These are phyloP conservation scores for Trichechus manatus DNA, from an alignment of 2,113 vertebrate genomes.

Conservation along the genomic window DNA sequence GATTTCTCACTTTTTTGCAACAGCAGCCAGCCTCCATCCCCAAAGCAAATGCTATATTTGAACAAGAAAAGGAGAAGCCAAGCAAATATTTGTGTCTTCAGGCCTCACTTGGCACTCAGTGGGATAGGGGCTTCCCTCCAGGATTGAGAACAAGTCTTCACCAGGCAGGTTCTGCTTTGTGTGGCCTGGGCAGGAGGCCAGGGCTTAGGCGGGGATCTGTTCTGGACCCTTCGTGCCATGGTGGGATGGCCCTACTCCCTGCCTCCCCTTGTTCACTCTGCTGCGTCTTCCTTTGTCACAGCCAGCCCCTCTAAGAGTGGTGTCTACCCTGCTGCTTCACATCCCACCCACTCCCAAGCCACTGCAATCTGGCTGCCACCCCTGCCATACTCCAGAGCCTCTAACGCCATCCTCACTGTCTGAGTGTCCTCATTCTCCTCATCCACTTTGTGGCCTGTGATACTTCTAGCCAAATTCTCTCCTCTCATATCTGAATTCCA, in stretches of 20 bases:
- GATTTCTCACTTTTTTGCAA: conserved; percentile 76
- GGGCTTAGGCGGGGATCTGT: neutral
- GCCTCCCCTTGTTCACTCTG: neutral
- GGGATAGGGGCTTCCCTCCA: conserved; percentile 80
- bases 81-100: conserved; percentile 87
- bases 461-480: neutral
- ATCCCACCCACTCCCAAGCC: too few species aligned
- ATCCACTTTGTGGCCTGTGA: neutral
- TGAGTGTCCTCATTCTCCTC: neutral
- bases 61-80: conserved; percentile 87
- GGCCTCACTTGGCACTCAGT: conserved; percentile 81
- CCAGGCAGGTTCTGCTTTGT: neutral
- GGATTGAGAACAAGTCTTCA: conserved; percentile 62
- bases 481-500: neutral
- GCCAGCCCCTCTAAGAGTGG: neutral
- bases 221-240: neutral
- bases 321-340: neutral
- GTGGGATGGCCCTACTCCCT: neutral
- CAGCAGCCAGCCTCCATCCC: neutral
- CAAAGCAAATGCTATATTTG: conserved; percentile 80
- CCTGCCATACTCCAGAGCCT: neutral
- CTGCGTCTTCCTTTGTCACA: neutral
- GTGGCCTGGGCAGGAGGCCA: neutral
- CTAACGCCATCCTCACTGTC: neutral
- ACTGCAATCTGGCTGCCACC: neutral